phyloP scores from a whole-genome alignment of 2,797 vertebrate species.

The Esox masquinongy region DNA sequence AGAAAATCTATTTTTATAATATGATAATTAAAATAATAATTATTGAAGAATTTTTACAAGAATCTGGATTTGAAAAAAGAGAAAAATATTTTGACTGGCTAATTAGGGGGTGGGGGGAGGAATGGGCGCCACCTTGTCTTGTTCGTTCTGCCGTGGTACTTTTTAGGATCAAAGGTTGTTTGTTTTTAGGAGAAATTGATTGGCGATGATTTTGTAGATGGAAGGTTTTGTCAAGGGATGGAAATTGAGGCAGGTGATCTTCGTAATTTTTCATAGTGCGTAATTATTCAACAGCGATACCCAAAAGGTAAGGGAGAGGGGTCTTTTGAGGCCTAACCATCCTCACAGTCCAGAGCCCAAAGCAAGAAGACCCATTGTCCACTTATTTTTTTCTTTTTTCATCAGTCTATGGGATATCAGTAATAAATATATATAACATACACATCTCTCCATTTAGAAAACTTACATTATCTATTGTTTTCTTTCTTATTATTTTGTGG shows the following conservation, averaged over 20 bases:
- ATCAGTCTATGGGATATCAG: conserved; percentile 97
- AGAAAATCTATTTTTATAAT: conserved; percentile 99
- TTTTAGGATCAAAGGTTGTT: conserved; percentile 98
- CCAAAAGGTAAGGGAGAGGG: conserved; percentile 94
- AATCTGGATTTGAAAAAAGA: conserved; percentile 99
- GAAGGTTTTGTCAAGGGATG: conserved; percentile 87
- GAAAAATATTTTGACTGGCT: conserved; percentile 99
- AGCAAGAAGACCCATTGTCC: conserved; percentile 98
- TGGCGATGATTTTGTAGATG: conserved; percentile 98
- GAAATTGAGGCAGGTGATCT: conserved; percentile 97
- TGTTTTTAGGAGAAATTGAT: conserved; percentile 93
- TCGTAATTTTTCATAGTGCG: conserved; percentile 99
- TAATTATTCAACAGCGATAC: conserved; percentile 93
- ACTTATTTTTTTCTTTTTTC: conserved; percentile 96
- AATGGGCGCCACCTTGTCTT: conserved; percentile 97
- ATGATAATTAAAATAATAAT: conserved; percentile 89
- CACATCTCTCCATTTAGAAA: conserved; percentile 80
- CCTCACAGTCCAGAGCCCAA: conserved; percentile 99
- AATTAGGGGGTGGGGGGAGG: conserved; percentile 86
- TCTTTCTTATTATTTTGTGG: conserved; percentile 77
- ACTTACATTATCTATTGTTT: conserved; percentile 77
- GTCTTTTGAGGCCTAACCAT: conserved; percentile 93
- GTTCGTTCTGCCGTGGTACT: conserved; percentile 99
- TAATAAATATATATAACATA: conserved; percentile 86
- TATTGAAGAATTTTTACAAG: conserved; percentile 99